phyloP scores from a whole-genome alignment of 2,113 vertebrate genomes.

The Hippocampus mohnikei region DNA sequence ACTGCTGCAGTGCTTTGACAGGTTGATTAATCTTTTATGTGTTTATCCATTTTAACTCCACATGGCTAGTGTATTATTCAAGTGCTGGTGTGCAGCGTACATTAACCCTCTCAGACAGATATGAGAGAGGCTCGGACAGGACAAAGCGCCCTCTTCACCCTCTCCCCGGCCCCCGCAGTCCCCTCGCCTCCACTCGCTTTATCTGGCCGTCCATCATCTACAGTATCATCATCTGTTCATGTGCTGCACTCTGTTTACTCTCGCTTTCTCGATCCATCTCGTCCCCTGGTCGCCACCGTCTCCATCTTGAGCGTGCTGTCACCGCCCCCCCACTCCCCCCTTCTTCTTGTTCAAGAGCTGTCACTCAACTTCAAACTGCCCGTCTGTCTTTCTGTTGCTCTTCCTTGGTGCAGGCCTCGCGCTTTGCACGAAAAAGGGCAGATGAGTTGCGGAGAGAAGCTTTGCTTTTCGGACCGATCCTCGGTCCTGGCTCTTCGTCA shows the following conservation, averaged over 20 bases:
- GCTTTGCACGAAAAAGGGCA: conserved; percentile 21
- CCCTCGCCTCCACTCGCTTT: background rate
- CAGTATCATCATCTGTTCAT: conserved; percentile 51
- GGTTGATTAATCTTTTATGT: conserved; percentile 69
- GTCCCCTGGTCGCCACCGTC: conserved; percentile 10
- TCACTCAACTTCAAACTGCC: conserved; percentile 41
- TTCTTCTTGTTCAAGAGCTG: conserved; percentile 38
- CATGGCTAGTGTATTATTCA: conserved; percentile 68
- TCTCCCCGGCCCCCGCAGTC: too few relatives aligned
- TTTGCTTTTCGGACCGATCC: conserved; percentile 43
- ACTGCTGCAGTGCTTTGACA: conserved; percentile 44
- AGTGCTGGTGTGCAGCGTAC: conserved; percentile 47
- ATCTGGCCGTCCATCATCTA: conserved; percentile 38
- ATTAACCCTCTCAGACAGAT: conserved; percentile 66
- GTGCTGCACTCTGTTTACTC: conserved; percentile 49
- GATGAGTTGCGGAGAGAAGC: conserved; percentile 49
- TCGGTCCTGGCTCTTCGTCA: conserved; percentile 37
- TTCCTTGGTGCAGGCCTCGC: conserved; percentile 9
- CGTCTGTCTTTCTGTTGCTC: conserved; percentile 24
- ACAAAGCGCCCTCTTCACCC: conserved; percentile 11
- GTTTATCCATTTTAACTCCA: conserved; percentile 73
- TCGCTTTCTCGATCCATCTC: conserved; percentile 33
- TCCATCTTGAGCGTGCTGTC: conserved; percentile 39
- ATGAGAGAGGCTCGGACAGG: conserved; percentile 41
- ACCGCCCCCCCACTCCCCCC: conserved; percentile 18